A percentile compares a stretch with the other conserved stretches of the same genome.
These are phyloP conservation scores for Habropoda laboriosa DNA, from an alignment of 1,140 invertebrate genomes.

Conservation along the genomic window DNA sequence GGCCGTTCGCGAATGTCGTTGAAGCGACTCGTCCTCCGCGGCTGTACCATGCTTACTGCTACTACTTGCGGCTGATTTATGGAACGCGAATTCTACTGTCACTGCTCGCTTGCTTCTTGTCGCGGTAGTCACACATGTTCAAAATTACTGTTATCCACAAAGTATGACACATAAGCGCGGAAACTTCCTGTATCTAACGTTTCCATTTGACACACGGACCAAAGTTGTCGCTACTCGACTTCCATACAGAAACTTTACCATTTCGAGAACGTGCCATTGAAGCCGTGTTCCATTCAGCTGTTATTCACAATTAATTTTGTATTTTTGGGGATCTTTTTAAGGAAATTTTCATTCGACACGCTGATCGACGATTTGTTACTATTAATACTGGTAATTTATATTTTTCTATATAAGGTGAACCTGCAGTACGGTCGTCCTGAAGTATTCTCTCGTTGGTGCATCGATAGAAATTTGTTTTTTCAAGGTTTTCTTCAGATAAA, in stretches of 20 bases:
- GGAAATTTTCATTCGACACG: too few species aligned
- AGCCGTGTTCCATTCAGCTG: too few species aligned
- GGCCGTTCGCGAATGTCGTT: neutral
- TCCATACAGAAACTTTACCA: neutral
- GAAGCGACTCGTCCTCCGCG: neutral
- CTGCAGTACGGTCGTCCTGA: too few species aligned
- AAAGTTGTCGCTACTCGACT: neutral
- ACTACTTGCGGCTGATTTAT: conserved; percentile 13
- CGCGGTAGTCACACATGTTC: neutral
- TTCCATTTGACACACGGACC: neutral
- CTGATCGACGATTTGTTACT: too few species aligned
- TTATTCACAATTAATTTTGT: too few species aligned
- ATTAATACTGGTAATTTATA: too few species aligned
- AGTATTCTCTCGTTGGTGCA: too few species aligned
- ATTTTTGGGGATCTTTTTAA: too few species aligned
- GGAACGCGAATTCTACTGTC: neutral
- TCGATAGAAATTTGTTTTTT: too few species aligned
- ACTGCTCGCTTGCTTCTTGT: neutral
- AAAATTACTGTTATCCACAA: neutral
- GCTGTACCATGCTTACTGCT: neutral
- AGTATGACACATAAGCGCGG: neutral
- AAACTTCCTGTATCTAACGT: neutral
- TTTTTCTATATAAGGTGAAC: too few species aligned
- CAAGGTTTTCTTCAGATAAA: too few species aligned
- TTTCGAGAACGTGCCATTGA: neutral